These are phyloP conservation scores for Leptodactylus fallax DNA, from an alignment of 2,797 vertebrate genomes.

Conservation along the genomic window DNA sequence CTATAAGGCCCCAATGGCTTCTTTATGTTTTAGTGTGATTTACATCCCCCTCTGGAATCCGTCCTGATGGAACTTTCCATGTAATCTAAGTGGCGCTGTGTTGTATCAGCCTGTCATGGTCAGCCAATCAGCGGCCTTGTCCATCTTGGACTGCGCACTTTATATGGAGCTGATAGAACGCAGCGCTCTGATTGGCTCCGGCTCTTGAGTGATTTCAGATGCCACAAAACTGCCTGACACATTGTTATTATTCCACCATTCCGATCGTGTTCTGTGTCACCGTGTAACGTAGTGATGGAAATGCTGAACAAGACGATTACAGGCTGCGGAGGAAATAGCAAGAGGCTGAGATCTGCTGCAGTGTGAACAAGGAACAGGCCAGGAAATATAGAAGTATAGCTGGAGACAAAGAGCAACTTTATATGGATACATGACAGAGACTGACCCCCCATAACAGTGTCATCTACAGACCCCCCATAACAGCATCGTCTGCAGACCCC, in stretches of 20 bases:
- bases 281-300: slow-evolving; percentile 29
- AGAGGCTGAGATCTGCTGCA: no score
- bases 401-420: not conserved
- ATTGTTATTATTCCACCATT: slow-evolving; percentile 54
- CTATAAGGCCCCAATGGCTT: not conserved
- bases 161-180: slow-evolving; percentile 16
- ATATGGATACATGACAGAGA: not conserved
- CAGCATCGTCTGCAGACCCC: not conserved
- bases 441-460: not conserved
- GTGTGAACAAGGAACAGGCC: no score
- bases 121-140: slow-evolving; percentile 26
- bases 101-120: slow-evolving; percentile 29
- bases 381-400: not conserved
- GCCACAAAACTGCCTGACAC: not conserved
- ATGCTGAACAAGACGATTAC: no score
- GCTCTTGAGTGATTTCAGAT: slow-evolving; percentile 15
- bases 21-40: slow-evolving; percentile 11
- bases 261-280: slow-evolving; percentile 30
- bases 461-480: not conserved
- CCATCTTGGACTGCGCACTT: not conserved
- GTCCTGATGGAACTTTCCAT: slow-evolving; percentile 37
- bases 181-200: slow-evolving; percentile 13
- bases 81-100: not conserved
- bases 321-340: no score
- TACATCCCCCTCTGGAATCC: slow-evolving; percentile 29